phyloP scores from a whole-genome alignment of 2,888 invertebrate species.

The Drosophila borborema region DNA sequence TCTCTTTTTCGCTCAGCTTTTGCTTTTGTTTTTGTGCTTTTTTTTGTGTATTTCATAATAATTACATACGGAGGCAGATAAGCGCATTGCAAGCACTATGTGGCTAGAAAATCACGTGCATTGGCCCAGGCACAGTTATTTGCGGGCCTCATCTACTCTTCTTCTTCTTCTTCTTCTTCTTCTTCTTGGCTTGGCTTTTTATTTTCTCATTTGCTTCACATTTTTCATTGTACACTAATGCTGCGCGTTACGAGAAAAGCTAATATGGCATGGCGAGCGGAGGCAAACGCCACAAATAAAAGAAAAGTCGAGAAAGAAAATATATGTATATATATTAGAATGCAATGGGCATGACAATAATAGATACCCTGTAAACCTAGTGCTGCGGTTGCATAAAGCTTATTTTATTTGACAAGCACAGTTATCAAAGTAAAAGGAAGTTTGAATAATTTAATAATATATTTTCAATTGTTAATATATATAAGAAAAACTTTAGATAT shows the following conservation, averaged over 20 bases:
- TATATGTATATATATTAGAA: background rate
- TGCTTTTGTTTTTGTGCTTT: background rate
- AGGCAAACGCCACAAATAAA: conserved; percentile 32
- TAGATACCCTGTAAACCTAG: conserved; percentile 12
- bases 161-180: conserved; percentile 23
- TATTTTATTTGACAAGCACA: background rate
- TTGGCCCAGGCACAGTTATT: conserved; percentile 64
- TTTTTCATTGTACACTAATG: conserved; percentile 15
- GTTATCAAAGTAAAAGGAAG: background rate
- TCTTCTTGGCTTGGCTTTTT: background rate
- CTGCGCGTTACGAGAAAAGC: conserved; percentile 32
- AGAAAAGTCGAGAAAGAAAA: conserved; percentile 8
- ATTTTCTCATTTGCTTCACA: background rate
- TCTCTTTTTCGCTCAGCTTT: conserved; percentile 11
- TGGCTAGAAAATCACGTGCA: conserved; percentile 72
- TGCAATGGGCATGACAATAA: background rate
- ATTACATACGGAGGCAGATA: conserved; percentile 63
- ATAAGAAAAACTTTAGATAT: background rate
- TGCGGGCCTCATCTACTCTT: conserved; percentile 46
- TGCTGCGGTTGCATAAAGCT: accelerated
- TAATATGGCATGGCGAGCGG: conserved; percentile 27
- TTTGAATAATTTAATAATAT: background rate
- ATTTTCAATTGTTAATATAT: background rate
- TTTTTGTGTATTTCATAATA: conserved; percentile 67
- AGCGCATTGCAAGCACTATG: conserved; percentile 50